Conservation (phyloP, 2,113 vertebrate genomes). For the Piprites chloris region DNA sequence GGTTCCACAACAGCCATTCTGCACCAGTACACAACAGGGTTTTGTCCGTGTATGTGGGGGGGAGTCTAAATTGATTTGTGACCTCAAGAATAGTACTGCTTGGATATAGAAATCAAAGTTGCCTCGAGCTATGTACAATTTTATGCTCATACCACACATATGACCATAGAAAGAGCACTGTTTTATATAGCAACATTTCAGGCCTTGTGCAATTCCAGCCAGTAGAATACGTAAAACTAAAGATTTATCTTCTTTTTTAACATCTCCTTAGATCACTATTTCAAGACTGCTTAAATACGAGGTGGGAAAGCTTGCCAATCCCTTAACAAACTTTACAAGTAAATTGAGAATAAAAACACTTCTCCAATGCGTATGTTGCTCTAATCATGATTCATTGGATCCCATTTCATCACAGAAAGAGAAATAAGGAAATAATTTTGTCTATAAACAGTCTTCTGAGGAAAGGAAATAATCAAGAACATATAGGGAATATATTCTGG, state of each 20-base stretch:
- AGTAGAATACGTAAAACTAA: neutral
- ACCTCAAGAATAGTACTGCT: neutral
- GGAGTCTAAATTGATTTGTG: neutral
- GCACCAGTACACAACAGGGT: neutral
- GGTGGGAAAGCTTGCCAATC: neutral
- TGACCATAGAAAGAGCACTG: neutral
- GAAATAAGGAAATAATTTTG: neutral
- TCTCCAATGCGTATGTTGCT: neutral
- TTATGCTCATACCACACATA: neutral
- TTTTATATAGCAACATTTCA: neutral
- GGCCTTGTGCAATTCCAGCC: neutral
- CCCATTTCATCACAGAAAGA: neutral
- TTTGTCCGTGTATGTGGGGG: neutral
- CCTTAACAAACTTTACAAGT: neutral
- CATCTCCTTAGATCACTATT: neutral
- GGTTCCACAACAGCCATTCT: neutral
- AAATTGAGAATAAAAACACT: neutral
- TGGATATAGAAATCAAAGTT: neutral
- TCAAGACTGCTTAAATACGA: neutral
- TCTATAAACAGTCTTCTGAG: neutral
- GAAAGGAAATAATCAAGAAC: neutral
- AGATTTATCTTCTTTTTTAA: neutral
- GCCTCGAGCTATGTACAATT: neutral
- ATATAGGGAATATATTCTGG: neutral
- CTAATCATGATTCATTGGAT: neutral